phyloP scores from a whole-genome alignment of 2,113 vertebrate genomes.

The Micronisus gabar region DNA sequence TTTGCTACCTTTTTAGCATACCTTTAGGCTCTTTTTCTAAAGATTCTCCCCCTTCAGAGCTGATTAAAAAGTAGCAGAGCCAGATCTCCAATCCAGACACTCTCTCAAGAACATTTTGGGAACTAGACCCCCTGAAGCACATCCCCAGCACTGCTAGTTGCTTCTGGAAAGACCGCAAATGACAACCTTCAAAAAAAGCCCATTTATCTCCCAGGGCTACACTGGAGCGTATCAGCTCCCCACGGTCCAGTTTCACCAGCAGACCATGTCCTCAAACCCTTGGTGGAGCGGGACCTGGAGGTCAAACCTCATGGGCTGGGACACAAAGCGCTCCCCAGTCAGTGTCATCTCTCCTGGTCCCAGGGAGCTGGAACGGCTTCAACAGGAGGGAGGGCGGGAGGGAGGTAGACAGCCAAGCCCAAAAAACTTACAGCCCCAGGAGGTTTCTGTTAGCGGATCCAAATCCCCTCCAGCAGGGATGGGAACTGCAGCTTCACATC shows the following conservation, averaged over 20 bases:
- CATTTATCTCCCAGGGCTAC: not conserved
- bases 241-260: not conserved
- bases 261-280: not conserved
- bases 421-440: not conserved
- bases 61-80: not conserved
- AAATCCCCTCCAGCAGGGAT: not conserved
- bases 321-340: not conserved
- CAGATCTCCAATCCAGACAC: not conserved
- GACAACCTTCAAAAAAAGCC: not conserved
- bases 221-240: not conserved
- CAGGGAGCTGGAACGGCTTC: not conserved
- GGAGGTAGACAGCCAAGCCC: accelerated
- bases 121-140: not conserved
- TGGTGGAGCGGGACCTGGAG: not conserved
- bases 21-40: not conserved
- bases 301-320: accelerated
- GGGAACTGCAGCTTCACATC: not conserved
- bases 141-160: not conserved
- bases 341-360: accelerated
- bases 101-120: not conserved
- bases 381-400: accelerated
- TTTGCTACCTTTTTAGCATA: not conserved
- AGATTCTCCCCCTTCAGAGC: not conserved
- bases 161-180: not conserved
- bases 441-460: not conserved